A percentile compares a stretch with the other conserved stretches of the same genome.
Conservation (phyloP, 2,113 vertebrate species). For the Atractosteus spatula region DNA sequence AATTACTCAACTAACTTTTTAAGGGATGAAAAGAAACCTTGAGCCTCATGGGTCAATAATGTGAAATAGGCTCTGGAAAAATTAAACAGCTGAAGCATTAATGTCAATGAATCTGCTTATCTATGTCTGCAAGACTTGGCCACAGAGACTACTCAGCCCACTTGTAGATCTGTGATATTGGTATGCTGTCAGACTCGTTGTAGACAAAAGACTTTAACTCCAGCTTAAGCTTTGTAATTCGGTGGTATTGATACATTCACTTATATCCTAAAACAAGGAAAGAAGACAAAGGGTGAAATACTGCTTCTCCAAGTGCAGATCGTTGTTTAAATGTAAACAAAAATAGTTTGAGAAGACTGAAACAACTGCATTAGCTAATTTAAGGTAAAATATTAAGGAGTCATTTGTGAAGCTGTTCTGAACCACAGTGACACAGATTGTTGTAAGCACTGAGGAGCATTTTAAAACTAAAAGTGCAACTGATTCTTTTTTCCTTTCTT, state of each 20-base stretch:
- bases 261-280: too few relatives aligned
- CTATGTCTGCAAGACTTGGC: conserved; percentile 51
- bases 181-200: conserved; percentile 29
- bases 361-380: too few relatives aligned
- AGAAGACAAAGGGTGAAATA: too few relatives aligned
- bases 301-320: too few relatives aligned
- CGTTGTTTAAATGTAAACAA: too few relatives aligned
- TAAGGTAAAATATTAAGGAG: too few relatives aligned
- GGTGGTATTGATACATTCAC: conserved; percentile 21
- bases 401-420: too few relatives aligned
- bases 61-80: conserved; percentile 57
- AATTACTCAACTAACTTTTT: conserved; percentile 44
- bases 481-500: conserved; percentile 37
- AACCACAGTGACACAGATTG: too few relatives aligned
- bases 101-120: conserved; percentile 70
- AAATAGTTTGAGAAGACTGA: too few relatives aligned
- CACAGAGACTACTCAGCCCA: conserved; percentile 42
- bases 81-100: conserved; percentile 57
- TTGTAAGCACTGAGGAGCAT: too few relatives aligned
- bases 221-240: conserved; percentile 6
- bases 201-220: conserved; percentile 13
- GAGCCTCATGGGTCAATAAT: conserved; percentile 54
- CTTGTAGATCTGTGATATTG: conserved; percentile 59
- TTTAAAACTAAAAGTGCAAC: too few relatives aligned
- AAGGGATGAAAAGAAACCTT: conserved; percentile 15